A percentile compares a stretch with the other conserved stretches of the same genome.
Evolutionary conservation across 2,113 vertebrate species (phyloP).

Genomic region (Hypocryptadius cinnamomeus): DNA sequence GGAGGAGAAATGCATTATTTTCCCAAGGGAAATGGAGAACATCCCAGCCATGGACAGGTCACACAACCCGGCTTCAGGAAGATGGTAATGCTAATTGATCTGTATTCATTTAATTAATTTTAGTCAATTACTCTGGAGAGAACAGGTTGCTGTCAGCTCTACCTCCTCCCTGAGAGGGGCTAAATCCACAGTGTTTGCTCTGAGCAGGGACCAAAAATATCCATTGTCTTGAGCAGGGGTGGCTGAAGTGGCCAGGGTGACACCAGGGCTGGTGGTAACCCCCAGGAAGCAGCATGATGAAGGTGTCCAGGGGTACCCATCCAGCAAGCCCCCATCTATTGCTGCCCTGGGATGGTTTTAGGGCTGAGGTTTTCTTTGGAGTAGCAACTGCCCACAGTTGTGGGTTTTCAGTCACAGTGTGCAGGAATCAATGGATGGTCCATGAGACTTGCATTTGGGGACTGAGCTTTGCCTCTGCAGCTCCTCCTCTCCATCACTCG

Average conservation of each 20-base stretch:
- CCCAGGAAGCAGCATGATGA: background rate
- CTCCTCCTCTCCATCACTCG: background rate
- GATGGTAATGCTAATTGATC: background rate
- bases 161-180: background rate
- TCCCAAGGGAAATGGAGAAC: background rate
- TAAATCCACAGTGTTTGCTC: background rate
- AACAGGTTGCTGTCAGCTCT: background rate
- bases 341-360: background rate
- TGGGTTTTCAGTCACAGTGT: background rate
- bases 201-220: background rate
- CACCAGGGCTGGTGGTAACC: background rate
- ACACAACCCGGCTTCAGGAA: background rate
- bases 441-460: rapidly evolving
- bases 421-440: background rate
- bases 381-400: background rate
- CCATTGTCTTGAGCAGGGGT: background rate
- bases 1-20: background rate
- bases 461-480: background rate
- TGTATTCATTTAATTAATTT: background rate
- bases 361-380: background rate
- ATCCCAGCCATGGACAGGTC: background rate
- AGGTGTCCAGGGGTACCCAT: background rate
- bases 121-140: background rate
- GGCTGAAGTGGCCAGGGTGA: background rate
- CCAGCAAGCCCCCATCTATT: rapidly evolving